Base-by-base conservation (phyloP, 2,888 invertebrate species). In the Microctonus hyperodae region DNA sequence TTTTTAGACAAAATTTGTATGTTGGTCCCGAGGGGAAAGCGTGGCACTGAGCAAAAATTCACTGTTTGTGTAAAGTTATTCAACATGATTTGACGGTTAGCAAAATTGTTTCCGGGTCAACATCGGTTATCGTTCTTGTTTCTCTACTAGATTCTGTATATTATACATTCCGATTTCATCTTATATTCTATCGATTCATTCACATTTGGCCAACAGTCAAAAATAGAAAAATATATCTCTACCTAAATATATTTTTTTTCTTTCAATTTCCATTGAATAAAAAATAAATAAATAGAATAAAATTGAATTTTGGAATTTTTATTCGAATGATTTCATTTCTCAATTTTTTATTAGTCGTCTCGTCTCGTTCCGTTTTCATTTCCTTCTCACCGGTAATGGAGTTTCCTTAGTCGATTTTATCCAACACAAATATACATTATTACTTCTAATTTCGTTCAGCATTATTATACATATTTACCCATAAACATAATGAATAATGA, bases 101-200 rank as follows among this genome's bases (percentile, higher is more conserved):
- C 44, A 2, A 35, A 62, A 62, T 62, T 53, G 51, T 53, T 62
- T 62, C 62, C 62, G 62, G 62, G 62, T 62, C 62, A 62, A 53
- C 62, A 11, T 31, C 35, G 62, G 62, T 62, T 62, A 37, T 62
- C 37, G 62, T 53, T 35, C 62, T 53, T 7, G 44, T 44, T 44
- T 44, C 44, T 44, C 16, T 44, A 16, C 16, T 44, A 25, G 25
- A 62, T 62, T 55, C 53, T 53, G 23, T 22, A n/a, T n/a, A n/a
- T n/a, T n/a, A n/a, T n/a, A n/a, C n/a, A n/a, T n/a, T n/a, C 23
- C 31, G 11, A 23, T 51, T 53, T 62, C n/a, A n/a, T 62, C 5
- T 28, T 33, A 51, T 16, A 13, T 28, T 55, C n/a, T 28, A 55
- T 55, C n/a, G 55, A 55, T 55, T 55, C 20, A 44, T 44, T 7